These are phyloP conservation scores for Paratrypauchen microcephalus DNA, from an alignment of 2,797 vertebrate species.

Conservation along the genomic window DNA sequence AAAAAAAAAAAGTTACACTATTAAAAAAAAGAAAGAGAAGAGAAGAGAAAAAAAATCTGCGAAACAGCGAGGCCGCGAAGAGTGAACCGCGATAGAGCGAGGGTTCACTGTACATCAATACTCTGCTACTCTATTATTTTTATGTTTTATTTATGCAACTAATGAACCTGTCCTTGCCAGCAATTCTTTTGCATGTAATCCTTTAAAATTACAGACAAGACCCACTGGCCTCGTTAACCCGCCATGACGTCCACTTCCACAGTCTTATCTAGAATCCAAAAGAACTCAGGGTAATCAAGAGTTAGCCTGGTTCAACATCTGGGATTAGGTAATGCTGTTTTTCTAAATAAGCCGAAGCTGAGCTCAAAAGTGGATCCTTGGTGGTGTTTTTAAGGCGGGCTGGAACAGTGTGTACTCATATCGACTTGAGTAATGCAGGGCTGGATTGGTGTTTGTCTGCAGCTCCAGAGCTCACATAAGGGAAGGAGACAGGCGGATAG, in stretches of 20 bases:
- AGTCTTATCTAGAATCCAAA: constrained; percentile 28
- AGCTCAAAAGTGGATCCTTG: background rate
- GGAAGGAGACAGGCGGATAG: constrained; percentile 27
- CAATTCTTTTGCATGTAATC: constrained; percentile 51
- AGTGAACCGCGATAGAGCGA: no score
- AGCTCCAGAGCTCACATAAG: constrained; percentile 34
- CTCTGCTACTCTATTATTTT: constrained; percentile 12
- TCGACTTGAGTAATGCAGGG: constrained; percentile 40
- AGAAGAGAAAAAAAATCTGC: no score
- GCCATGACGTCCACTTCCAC: constrained; percentile 40
- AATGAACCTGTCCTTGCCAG: constrained; percentile 49
- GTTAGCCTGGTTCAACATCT: constrained; percentile 2
- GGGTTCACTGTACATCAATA: no score
- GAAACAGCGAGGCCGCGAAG: no score
- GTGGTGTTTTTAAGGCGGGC: constrained; percentile 20
- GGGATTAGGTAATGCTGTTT: constrained; percentile 13
- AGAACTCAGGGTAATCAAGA: constrained; percentile 37
- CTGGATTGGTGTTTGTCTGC: constrained; percentile 44
- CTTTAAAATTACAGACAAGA: constrained; percentile 48
- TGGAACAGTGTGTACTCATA: constrained; percentile 49
- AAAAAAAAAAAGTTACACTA: no score
- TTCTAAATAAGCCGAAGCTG: constrained; percentile 16
- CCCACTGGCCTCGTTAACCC: constrained; percentile 66
- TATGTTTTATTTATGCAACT: constrained; percentile 21
- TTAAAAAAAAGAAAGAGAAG: no score